Base-by-base conservation (phyloP, 2,113 vertebrate species). In the Seriola dumerili region DNA sequence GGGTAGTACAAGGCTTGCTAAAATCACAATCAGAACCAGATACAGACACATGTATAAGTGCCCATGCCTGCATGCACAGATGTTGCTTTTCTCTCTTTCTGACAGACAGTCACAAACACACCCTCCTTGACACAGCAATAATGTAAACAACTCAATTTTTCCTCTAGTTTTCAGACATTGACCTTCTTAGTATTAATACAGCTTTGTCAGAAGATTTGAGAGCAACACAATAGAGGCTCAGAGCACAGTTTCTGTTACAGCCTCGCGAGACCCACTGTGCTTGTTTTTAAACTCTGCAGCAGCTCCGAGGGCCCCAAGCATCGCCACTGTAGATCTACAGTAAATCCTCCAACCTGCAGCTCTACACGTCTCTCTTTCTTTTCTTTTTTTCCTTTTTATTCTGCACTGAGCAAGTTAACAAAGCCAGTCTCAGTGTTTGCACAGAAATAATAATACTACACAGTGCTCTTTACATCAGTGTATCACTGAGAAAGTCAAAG, bases 171-270 rank as follows among this genome's bases (percentile, higher is more conserved):
- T 46, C 74, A 77, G 67, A 62, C 72, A 5, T 44, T 78, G 80
- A 44, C 83, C 82, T 84, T 85, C 76, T 83, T 79, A 75, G 70
- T 68, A 1, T 80, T 78, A 92, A 88, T 67, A 29, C 79, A 76
- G 86, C 82, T 89, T 88, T 85, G 52, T 74, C 64, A 58, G 61
- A 78, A 78, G 58, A 83, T 81, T 86, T 73, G 21, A 83, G 55
- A 78, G 59, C 44, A 74, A 46, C 70, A 84, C 72, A 79, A 85
- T 83, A 76, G 68, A 77, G 63, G 34, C 85, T 81, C 81, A 77
- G 80, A 72, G 59, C 38, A 14, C 17, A 52, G 76, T 71, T 84
- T 76, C 70, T 66, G n/a, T 52, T 68, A 3, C 10, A 14, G 70
- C 52, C 55, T 52, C 1, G 1, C 10, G 9, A 64, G 8, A 78